These are phyloP conservation scores for Mythimna impura DNA, from an alignment of 2,888 invertebrate genomes.

Conservation along the genomic window DNA sequence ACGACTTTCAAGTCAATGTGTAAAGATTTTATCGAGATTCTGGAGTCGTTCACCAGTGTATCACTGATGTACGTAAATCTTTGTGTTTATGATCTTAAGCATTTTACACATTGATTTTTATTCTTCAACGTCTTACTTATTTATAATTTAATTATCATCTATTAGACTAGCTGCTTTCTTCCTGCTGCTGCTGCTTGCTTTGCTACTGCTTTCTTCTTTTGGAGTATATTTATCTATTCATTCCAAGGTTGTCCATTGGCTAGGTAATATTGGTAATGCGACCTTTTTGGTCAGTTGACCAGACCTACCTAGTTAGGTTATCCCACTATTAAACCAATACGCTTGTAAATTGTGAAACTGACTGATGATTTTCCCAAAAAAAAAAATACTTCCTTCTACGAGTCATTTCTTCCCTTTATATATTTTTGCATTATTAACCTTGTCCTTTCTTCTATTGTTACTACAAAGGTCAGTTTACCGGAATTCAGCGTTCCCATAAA, in stretches of 20 bases:
- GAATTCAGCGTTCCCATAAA: slow-evolving; percentile 8
- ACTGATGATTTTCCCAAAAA: background rate
- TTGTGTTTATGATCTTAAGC: slow-evolving; percentile 14
- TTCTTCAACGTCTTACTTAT: too few relatives aligned
- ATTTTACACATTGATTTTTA: too few relatives aligned
- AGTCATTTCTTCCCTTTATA: background rate
- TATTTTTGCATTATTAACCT: background rate
- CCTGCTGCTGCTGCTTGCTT: too few relatives aligned
- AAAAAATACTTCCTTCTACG: background rate
- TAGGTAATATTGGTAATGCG: too few relatives aligned
- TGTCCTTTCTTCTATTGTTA: slow-evolving; percentile 41
- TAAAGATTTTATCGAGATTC: slow-evolving; percentile 32
- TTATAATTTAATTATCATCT: background rate
- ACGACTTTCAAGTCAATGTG: slow-evolving; percentile 28
- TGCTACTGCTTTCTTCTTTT: too few relatives aligned
- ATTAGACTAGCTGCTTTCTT: too few relatives aligned
- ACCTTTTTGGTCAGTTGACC: too few relatives aligned
- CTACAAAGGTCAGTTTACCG: slow-evolving; percentile 29
- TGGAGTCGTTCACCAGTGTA: slow-evolving; percentile 27
- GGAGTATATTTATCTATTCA: too few relatives aligned
- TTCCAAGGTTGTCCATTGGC: too few relatives aligned
- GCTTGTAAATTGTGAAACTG: too few relatives aligned
- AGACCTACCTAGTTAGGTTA: too few relatives aligned
- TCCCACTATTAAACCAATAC: too few relatives aligned
- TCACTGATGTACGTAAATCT: slow-evolving; percentile 5